Percentiles rank a stretch among this genome's conserved stretches.
Conservation (phyloP, 1,140 invertebrate genomes). For the Bemisia tabaci region DNA sequence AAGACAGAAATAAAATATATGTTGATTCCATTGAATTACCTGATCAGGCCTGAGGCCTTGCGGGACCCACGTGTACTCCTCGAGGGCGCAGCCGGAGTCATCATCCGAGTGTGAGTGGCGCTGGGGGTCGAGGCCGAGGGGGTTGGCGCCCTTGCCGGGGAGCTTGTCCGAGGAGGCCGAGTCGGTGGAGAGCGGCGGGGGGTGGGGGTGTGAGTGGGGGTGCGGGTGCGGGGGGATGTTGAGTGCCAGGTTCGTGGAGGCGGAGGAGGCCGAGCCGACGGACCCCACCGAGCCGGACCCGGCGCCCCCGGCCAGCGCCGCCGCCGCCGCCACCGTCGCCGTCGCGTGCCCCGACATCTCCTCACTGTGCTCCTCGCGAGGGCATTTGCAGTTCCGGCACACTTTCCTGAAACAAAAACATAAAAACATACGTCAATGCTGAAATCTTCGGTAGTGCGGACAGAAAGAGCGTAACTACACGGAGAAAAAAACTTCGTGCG, state of each 20-base stretch:
- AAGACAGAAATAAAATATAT: too few relatives aligned
- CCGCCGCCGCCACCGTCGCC: conserved; percentile 13
- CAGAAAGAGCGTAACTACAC: too few relatives aligned
- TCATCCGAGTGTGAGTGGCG: conserved; percentile 89
- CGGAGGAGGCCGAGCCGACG: conserved; percentile 18
- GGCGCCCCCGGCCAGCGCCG: too few relatives aligned
- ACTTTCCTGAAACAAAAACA: conserved; percentile 43
- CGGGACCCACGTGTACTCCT: conserved; percentile 97
- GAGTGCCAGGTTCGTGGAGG: conserved; percentile 15
- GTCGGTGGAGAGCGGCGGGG: conserved; percentile 24
- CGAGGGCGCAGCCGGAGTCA: conserved; percentile 89
- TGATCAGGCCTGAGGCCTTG: conserved; percentile 89
- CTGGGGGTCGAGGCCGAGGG: conserved; percentile 54
- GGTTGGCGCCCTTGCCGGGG: conserved; percentile 16
- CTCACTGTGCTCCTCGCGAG: conserved; percentile 44
- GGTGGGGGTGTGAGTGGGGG: conserved; percentile 10
- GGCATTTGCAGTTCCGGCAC: conserved; percentile 54
- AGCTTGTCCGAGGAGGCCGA: conserved; percentile 5
- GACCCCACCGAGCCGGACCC: too few relatives aligned
- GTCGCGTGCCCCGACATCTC: conserved; percentile 14
- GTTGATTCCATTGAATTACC: too few relatives aligned
- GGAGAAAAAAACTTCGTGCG: too few relatives aligned
- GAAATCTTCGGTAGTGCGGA: background rate
- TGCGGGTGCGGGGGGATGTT: conserved; percentile 9
- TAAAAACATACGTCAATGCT: background rate